Base-by-base conservation (phyloP, 2,113 vertebrate species). In the Pachycephala philippinensis region DNA sequence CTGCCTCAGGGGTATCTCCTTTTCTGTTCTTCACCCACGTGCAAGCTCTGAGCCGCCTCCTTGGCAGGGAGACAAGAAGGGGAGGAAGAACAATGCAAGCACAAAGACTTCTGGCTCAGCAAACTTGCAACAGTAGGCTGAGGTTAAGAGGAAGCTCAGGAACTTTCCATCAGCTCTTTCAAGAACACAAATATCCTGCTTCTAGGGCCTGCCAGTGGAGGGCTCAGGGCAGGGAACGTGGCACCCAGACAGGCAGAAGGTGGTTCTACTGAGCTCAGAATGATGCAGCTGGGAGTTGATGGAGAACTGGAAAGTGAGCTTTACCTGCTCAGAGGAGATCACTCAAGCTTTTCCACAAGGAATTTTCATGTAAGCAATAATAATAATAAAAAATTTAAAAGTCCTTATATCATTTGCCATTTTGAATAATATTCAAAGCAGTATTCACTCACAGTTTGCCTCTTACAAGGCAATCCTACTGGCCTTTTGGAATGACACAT, bases 21-120 rank as follows among this genome's bases (percentile, higher is more conserved):
- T 54, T 83, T 61, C 0, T 0, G 24, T 78, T 52, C 39, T 64
- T 54, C 17, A 75, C 6, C 30, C 19, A 68, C 0, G 0, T 50
- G 71, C 53, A 61, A 84, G 64, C 40, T 85, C 57, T 89, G 39
- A 89, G 77, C 53, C 26, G 30, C 27, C 57, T 82, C 42, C 65
- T 30, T 75, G 40, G 64, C 49, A 82, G 12, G 37, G 78, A 40
- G n/a, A 61, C 24, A 89, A 54, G 59, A 57, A 70, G 15, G 35
- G 21, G 21, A 85, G 33, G 57, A 87, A 76, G 24, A 91, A 59
- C 35, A 76, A 11, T 47, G 33, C 68, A 84, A 89, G 66, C 14
- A 78, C 47, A 40, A 33, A 28, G 31, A 56, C 28, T 82, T 82
- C 24, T 89, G 84, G 26, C 45, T 89, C 81, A 91, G 61, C 1